These are phyloP conservation scores for Hedychridium roseum DNA, from an alignment of 2,888 invertebrate species.

Conservation along the genomic window DNA sequence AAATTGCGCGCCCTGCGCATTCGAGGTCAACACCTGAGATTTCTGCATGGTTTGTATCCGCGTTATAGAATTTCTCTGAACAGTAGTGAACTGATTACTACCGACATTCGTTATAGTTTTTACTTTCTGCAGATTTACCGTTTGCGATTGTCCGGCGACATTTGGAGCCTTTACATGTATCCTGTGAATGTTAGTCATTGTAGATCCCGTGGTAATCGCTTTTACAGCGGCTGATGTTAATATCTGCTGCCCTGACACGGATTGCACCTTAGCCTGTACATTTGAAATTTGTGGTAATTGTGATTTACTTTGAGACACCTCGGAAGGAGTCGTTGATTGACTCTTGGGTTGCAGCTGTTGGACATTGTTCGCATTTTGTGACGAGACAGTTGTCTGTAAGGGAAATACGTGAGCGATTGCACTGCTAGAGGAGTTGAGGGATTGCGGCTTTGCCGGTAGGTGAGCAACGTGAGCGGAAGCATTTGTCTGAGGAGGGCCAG, in stretches of 20 bases:
- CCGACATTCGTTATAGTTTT: slow-evolving; percentile 39
- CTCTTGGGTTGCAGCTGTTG: no score
- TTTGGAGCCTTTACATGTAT: slow-evolving; percentile 46
- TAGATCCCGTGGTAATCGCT: slow-evolving; percentile 31
- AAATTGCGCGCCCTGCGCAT: slow-evolving; percentile 33
- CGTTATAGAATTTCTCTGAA: slow-evolving; percentile 40
- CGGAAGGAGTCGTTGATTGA: no score
- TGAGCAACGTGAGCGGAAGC: slow-evolving; percentile 20
- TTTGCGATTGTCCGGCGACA: slow-evolving; percentile 35
- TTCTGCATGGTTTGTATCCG: slow-evolving; percentile 44
- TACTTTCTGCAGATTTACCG: slow-evolving; percentile 47
- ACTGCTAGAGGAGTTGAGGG: slow-evolving; percentile 18
- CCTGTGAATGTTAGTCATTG: slow-evolving; percentile 46
- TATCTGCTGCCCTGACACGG: slow-evolving; percentile 30
- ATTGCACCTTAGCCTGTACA: slow-evolving; percentile 45
- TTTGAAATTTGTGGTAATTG: no score
- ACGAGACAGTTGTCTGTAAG: slow-evolving; percentile 12
- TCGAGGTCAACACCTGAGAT: slow-evolving; percentile 36
- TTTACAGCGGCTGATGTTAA: slow-evolving; percentile 36
- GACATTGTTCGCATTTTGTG: slow-evolving; percentile 10
- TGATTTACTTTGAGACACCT: no score
- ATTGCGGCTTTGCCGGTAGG: slow-evolving; percentile 22
- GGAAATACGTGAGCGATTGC: slow-evolving; percentile 17
- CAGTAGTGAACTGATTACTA: slow-evolving; percentile 26
- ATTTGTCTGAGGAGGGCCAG: slow-evolving; percentile 25